phyloP scores from a whole-genome alignment of 30 jellyfish, hydroid and myxozoan genomes.

The Aurelia sp. region DNA sequence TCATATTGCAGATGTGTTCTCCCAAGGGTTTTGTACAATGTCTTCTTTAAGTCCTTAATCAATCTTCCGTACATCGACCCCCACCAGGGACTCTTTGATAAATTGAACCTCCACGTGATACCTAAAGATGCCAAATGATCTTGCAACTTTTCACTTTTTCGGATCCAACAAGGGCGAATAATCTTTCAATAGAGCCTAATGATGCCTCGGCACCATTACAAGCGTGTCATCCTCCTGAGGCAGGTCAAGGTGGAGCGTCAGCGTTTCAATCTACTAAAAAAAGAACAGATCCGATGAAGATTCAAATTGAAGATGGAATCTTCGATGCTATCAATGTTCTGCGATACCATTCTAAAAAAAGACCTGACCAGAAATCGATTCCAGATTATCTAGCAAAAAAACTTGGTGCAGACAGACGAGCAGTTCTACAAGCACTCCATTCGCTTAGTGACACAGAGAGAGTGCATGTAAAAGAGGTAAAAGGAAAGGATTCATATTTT shows the following conservation, averaged over 20 bases:
- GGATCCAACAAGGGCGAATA: too few relatives aligned
- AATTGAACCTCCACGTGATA: too few relatives aligned
- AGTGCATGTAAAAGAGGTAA: conserved; percentile 9
- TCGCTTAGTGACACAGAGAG: not conserved
- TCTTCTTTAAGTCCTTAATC: too few relatives aligned
- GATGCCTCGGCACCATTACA: not conserved
- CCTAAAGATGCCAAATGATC: too few relatives aligned
- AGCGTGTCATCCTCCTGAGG: conserved; percentile 9
- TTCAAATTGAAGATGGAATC: not conserved
- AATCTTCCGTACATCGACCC: too few relatives aligned
- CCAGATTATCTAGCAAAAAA: not conserved
- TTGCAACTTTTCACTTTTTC: too few relatives aligned
- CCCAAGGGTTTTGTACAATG: too few relatives aligned
- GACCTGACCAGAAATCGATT: not conserved
- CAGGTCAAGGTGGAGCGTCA: conserved; percentile 2
- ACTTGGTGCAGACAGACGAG: not conserved
- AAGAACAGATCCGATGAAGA: not conserved
- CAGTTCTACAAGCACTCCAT: not conserved
- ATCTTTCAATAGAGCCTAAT: too few relatives aligned
- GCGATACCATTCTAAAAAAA: not conserved
- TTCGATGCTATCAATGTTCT: not conserved
- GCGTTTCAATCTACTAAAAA: not conserved
- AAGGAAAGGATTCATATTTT: conserved; percentile 24
- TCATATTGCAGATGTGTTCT: too few relatives aligned
- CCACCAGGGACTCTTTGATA: too few relatives aligned